A percentile compares a stretch with the other conserved stretches of the same genome.
Conservation (phyloP, 2,113 vertebrate genomes). For the Toxotes chatareus region DNA sequence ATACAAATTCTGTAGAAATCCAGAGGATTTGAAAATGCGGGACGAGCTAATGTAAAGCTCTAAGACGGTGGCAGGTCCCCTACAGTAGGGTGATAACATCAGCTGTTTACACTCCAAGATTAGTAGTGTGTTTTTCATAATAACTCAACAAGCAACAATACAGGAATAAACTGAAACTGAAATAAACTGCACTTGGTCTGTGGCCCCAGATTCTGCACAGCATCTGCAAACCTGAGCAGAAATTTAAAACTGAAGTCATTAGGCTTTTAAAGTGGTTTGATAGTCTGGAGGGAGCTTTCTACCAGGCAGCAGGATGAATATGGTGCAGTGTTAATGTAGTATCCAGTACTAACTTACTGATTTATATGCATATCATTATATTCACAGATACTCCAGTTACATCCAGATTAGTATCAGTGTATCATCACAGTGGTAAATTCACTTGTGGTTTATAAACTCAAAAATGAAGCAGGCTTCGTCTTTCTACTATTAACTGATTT, state of each 20-base stretch:
- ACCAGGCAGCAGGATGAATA: conserved; percentile 9
- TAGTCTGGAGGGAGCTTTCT: conserved; percentile 18
- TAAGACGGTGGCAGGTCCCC: neutral
- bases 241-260: conserved; percentile 13
- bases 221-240: conserved; percentile 35
- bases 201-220: neutral
- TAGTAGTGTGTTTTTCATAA: neutral
- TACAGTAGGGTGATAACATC: neutral
- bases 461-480: conserved; percentile 25
- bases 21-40: conserved; percentile 7
- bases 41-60: neutral
- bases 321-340: conserved; percentile 21
- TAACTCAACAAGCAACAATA: neutral
- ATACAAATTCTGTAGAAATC: conserved; percentile 35
- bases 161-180: neutral
- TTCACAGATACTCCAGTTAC: conserved; percentile 26
- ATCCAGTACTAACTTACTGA: conserved; percentile 18
- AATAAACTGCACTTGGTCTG: neutral
- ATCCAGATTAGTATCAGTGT: conserved; percentile 35
- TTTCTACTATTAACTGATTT: conserved; percentile 17
- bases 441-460: conserved; percentile 34
- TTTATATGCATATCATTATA: conserved; percentile 53
- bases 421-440: conserved; percentile 13
- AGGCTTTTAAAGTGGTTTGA: conserved; percentile 10
- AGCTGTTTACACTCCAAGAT: neutral